These are phyloP conservation scores for Drosophila mayri DNA, from an alignment of 1,140 invertebrate species.

Conservation along the genomic window DNA sequence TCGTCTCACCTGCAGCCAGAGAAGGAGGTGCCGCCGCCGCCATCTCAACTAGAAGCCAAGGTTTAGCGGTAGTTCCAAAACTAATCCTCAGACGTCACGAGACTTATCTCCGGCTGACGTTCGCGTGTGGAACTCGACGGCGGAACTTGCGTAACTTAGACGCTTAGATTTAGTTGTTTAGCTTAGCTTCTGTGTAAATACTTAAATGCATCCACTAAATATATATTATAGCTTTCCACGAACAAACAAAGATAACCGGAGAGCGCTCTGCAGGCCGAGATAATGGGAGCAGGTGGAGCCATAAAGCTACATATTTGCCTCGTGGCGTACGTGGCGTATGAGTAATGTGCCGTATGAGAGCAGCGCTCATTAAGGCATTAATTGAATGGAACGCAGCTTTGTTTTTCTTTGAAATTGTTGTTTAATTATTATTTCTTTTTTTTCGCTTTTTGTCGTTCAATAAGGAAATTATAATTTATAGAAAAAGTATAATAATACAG, in stretches of 20 bases:
- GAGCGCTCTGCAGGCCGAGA: background rate
- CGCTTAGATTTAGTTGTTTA: slow-evolving; percentile 42
- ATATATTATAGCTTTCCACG: slow-evolving; percentile 22
- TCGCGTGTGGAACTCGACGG: slow-evolving; percentile 14
- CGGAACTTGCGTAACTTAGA: slow-evolving; percentile 42
- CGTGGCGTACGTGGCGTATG: slow-evolving; percentile 40
- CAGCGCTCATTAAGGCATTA: background rate
- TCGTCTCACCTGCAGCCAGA: slow-evolving; percentile 35
- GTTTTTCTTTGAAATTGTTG: slow-evolving; percentile 74
- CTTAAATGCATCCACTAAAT: slow-evolving; percentile 43
- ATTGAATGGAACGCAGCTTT: slow-evolving; percentile 19
- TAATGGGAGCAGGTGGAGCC: slow-evolving; percentile 4
- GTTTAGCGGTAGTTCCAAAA: slow-evolving; percentile 20
- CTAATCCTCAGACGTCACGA: slow-evolving; percentile 8
- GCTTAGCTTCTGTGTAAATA: slow-evolving; percentile 49
- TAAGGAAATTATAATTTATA: slow-evolving; percentile 85
- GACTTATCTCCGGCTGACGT: slow-evolving; percentile 28
- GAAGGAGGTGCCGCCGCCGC: slow-evolving; percentile 2
- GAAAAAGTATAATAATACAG: slow-evolving; percentile 85
- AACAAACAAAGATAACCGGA: slow-evolving; percentile 29
- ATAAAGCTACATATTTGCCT: slow-evolving; percentile 14
- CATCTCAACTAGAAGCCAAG: slow-evolving; percentile 25
- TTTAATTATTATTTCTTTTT: slow-evolving; percentile 80
- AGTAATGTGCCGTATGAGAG: slow-evolving; percentile 20
- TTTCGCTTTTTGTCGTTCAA: slow-evolving; percentile 78